Conservation (phyloP, 2,888 invertebrate genomes). For the Hirudinaria manillensis region DNA sequence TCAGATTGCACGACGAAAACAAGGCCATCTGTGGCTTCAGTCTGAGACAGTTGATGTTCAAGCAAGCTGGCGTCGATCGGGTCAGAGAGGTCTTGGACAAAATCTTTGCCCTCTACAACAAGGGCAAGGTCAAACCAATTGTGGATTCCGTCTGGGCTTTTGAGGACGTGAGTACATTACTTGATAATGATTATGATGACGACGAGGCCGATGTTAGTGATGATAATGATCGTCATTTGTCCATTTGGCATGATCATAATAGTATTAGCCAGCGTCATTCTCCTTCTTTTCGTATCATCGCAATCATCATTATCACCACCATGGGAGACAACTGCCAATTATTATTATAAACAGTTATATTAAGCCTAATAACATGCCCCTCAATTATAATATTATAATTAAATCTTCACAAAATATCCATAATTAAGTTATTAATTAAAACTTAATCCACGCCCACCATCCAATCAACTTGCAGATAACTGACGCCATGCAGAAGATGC, state of each 20-base stretch:
- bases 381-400: no score
- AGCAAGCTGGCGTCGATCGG: constrained; percentile 56
- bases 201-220: background rate
- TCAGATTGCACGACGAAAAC: constrained; percentile 82
- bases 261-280: background rate
- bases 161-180: constrained; percentile 66
- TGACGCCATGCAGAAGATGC: constrained; percentile 87
- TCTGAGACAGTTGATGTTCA: constrained; percentile 72
- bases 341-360: no score
- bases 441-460: no score
- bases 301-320: background rate
- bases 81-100: constrained; percentile 67
- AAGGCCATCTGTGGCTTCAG: constrained; percentile 76
- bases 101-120: constrained; percentile 70
- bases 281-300: background rate
- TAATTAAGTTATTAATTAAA: no score
- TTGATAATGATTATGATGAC: background rate
- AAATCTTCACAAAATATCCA: no score
- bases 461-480: constrained; percentile 60
- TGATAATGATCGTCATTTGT: background rate
- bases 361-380: no score
- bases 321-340: background rate
- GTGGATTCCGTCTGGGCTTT: constrained; percentile 81
- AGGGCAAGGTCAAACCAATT: constrained; percentile 73
- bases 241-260: background rate